Conservation (phyloP, 2,888 invertebrate species). For the Omphaloscelis lunosa region DNA sequence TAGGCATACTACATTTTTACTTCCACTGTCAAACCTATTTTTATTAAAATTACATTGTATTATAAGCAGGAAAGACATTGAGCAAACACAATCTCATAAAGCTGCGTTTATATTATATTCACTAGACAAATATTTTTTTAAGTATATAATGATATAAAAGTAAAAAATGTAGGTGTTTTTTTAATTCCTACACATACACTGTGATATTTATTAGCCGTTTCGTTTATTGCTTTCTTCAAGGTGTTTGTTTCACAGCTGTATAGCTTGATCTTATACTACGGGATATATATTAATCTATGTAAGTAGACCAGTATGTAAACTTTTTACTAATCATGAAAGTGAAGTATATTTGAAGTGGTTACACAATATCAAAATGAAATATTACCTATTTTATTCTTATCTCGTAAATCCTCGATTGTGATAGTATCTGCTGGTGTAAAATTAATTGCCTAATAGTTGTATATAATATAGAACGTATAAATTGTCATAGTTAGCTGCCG, state of each 20-base stretch:
- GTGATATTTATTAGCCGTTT: conserved; percentile 27
- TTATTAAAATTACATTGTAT: conserved; percentile 25
- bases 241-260: conserved; percentile 38
- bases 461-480: conserved; percentile 36
- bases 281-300: conserved; percentile 31
- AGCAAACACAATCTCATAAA: conserved; percentile 58
- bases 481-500: conserved; percentile 61
- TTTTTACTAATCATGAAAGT: conserved; percentile 25
- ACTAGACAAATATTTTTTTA: conserved; percentile 50
- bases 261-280: conserved; percentile 49
- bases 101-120: conserved; percentile 56
- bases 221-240: conserved; percentile 25
- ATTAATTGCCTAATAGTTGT: conserved; percentile 35
- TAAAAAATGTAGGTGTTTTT: conserved; percentile 58
- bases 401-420: conserved; percentile 18
- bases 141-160: conserved; percentile 58
- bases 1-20: conserved; percentile 5
- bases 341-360: conserved; percentile 29
- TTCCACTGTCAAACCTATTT: conserved; percentile 22
- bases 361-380: conserved; percentile 27
- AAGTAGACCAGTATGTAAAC: conserved; percentile 28
- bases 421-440: conserved; percentile 19
- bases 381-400: conserved; percentile 31
- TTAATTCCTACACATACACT: conserved; percentile 35
- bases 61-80: conserved; percentile 53